Conservation (phyloP, 2,888 invertebrate genomes). For the Microchrysa polita region DNA sequence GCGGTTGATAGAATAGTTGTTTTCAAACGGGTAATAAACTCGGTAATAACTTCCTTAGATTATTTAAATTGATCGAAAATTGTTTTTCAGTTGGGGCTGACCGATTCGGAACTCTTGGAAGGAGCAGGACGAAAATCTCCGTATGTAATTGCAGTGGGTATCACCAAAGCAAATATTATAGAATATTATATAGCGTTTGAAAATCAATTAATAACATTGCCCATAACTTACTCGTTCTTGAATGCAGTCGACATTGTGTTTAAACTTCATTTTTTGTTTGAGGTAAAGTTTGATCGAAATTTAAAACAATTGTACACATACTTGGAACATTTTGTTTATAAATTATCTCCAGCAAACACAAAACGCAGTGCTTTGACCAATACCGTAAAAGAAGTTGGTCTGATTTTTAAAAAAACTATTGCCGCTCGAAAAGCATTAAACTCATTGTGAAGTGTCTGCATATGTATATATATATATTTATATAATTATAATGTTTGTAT, state of each 20-base stretch:
- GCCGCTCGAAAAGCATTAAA: not conserved
- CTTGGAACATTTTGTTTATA: slow-evolving; percentile 1
- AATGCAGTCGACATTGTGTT: not conserved
- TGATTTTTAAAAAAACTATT: not conserved
- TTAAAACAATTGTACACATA: not conserved
- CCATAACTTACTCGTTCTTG: not conserved
- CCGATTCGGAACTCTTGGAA: not conserved
- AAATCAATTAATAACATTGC: too few relatives aligned
- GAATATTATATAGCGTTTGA: too few relatives aligned
- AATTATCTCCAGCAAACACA: not conserved
- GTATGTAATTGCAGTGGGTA: not conserved
- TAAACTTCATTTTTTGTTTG: slow-evolving; percentile 3
- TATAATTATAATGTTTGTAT: not conserved
- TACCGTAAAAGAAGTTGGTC: not conserved
- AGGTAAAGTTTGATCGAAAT: not conserved
- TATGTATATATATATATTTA: not conserved
- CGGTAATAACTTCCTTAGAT: too few relatives aligned
- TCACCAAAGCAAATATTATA: not conserved
- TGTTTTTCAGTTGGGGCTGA: not conserved
- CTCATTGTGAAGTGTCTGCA: not conserved
- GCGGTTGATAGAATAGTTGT: not conserved
- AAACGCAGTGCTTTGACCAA: not conserved
- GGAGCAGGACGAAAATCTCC: not conserved
- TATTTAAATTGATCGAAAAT: too few relatives aligned
- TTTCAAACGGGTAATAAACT: not conserved